Evolutionary conservation across 2,888 invertebrate species (phyloP), one percentile per base, ranked within the genome.

Genomic region (Thera obeliscata): DNA sequence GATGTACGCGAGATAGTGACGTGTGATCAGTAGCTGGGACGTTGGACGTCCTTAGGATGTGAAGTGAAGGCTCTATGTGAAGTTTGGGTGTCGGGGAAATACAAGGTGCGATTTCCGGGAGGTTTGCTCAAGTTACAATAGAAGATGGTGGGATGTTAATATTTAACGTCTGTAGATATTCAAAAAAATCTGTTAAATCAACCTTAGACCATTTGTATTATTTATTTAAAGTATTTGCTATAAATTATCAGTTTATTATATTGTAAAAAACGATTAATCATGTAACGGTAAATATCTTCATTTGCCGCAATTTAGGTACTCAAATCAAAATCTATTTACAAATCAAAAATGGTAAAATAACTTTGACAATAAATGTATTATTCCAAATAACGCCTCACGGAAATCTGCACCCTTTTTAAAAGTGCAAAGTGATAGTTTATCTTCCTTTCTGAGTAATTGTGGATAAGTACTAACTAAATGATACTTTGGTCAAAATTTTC

Each of bases 381-480:
- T 22, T 52, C 33, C 3, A 52, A 52, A 11, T 50, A 67, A 58
- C 9, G 41, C 54, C 57, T 57, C 64, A 49, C 68, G 68, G 68
- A 68, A 64, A 64, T 67, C 52, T 56, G 61, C 54, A 64, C 64
- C 57, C 55, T 61, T 58, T 61, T 58, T 11, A 58, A 58, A 55
- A 64, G 68, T 68, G 64, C 68, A 61, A 64, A 68, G 58, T 61
- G 68, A 64, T 54, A 58, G 61, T 61, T 50, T 22, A 58, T 64
- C 48, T 64, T 61, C 49, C 57, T 60, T 56, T 11, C 41, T 49
- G 48, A 49, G 5, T 49, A 62, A 58, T 43, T 61, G 56, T 63
- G 41, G 50, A 46, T 50, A 62, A 58, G 46, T 57, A 46, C 9
- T 54, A 54, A 46, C 11, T 55, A 49, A 52, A 41, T 6, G 6